Percentiles rank a stretch among this genome's conserved stretches.
phyloP scores from a whole-genome alignment of 2,888 invertebrate genomes.

The Yponomeuta evonymella region DNA sequence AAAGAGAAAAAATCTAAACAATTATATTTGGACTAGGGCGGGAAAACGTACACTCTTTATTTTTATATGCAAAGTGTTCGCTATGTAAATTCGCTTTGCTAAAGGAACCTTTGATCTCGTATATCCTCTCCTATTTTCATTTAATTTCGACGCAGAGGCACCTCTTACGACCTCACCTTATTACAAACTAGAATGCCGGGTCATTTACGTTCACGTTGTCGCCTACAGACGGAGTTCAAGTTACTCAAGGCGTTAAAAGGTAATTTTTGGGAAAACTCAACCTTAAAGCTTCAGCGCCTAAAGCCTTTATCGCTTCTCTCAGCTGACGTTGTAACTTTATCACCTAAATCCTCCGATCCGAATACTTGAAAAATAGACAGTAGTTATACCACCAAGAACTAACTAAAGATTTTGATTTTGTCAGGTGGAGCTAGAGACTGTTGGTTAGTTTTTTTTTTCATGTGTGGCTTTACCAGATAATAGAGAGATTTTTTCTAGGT shows the following conservation, averaged over 20 bases:
- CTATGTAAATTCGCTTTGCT: neutral
- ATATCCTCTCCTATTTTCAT: conserved; percentile 6
- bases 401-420: neutral
- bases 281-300: neutral
- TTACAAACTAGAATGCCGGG: neutral
- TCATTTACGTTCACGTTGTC: conserved; percentile 3
- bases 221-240: conserved; percentile 1
- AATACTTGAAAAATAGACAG: neutral
- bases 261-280: neutral
- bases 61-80: neutral
- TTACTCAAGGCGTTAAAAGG: neutral
- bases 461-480: neutral
- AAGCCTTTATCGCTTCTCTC: neutral
- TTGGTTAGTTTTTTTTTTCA: neutral
- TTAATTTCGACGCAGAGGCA: conserved; percentile 5
- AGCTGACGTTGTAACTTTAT: neutral
- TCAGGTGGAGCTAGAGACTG: neutral
- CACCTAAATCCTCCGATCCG: neutral
- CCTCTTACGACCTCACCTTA: conserved; percentile 8
- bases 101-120: neutral
- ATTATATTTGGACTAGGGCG: too few species aligned
- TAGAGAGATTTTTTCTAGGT: conserved; percentile 23
- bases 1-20: too few species aligned
- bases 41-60: neutral
- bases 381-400: neutral